phyloP scores from a whole-genome alignment of 2,113 vertebrate species.

The Anolis carolinensis region DNA sequence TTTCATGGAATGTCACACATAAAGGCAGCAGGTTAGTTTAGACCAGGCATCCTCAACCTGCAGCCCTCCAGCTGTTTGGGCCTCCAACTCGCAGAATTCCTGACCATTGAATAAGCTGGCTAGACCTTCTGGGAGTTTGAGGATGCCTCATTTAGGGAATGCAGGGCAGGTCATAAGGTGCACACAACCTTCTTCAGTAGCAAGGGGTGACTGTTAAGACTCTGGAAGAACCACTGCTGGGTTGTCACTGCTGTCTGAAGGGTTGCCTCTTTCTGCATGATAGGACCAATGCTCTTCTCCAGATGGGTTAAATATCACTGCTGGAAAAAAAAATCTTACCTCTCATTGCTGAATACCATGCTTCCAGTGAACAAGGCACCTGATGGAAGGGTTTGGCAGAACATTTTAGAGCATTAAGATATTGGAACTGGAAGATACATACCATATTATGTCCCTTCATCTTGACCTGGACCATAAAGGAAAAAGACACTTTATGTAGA shows the following conservation, averaged over 20 bases:
- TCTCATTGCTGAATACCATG: not conserved
- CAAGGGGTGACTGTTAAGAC: too few species aligned
- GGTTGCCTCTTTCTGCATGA: too few species aligned
- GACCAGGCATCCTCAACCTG: too few species aligned
- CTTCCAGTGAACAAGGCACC: not conserved
- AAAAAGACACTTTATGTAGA: not conserved
- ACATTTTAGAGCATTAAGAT: not conserved
- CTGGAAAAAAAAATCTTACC: not conserved
- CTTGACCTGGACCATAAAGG: not conserved
- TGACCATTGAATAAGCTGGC: too few species aligned
- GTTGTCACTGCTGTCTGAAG: too few species aligned
- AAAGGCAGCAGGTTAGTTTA: not conserved
- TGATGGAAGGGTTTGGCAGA: not conserved
- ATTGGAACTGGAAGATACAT: not conserved
- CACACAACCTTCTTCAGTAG: too few species aligned
- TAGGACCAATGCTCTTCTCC: not conserved
- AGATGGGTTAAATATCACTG: not conserved
- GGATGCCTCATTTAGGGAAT: not conserved
- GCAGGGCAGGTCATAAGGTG: not conserved
- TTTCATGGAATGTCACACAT: not conserved
- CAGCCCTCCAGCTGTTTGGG: too few species aligned
- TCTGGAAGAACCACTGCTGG: too few species aligned
- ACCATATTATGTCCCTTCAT: not conserved
- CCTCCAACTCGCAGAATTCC: too few species aligned
- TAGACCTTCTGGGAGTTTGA: too few species aligned